Base-by-base conservation (phyloP, 2,113 vertebrate genomes). In the Saguinus midas region DNA sequence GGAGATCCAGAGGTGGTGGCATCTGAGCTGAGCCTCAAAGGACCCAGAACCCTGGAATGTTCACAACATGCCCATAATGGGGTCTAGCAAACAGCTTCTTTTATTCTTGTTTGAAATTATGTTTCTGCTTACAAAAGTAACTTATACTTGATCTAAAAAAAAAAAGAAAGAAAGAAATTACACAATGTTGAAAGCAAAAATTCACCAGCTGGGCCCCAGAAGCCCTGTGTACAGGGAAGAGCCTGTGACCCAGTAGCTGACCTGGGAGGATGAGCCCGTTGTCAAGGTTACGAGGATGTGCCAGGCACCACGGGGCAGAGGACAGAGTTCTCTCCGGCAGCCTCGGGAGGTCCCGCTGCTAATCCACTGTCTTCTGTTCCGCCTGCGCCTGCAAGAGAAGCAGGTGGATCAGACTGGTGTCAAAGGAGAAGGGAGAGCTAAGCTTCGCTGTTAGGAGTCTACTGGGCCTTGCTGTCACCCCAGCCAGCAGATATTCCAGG, bases 101-200 rank as follows among this genome's bases (percentile, higher is more conserved):
- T 96, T 91, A 87, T 96, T 93, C 68, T 96, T n/a, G 83, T 91
- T 72, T 72, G 12, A 73, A 4, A 82, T 86, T 80, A 68, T 37
- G 35, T 72, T 79, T 7, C 72, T 95, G 57, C 68, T 98, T 95
- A 95, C 55, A 96, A 97, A 97, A 97, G 94, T 95, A 95, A 95
- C 58, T 80, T 95, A 58, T 14, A 3, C 27, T 82, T 82, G 23
- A 94, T 85, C 20, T 70, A 75, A 73, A 79, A 68, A 66, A 66
- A n/a, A 27, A 48, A 40, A 40, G 37, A 40, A 72, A 72, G 52
- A 3, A 48, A 73, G 66, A 20, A 45, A 50, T 70, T 58, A 84
- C 12, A 88, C 37, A n/a, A 75, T 21, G 45, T 35, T 92, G 27
- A 84, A 55, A 83, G 32, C 50, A 55, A 90, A 87, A 58, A 18